Evolutionary conservation across 1,140 invertebrate species (phyloP), one percentile per base, ranked within the genome.

Genomic region (Plutomurus gul): DNA sequence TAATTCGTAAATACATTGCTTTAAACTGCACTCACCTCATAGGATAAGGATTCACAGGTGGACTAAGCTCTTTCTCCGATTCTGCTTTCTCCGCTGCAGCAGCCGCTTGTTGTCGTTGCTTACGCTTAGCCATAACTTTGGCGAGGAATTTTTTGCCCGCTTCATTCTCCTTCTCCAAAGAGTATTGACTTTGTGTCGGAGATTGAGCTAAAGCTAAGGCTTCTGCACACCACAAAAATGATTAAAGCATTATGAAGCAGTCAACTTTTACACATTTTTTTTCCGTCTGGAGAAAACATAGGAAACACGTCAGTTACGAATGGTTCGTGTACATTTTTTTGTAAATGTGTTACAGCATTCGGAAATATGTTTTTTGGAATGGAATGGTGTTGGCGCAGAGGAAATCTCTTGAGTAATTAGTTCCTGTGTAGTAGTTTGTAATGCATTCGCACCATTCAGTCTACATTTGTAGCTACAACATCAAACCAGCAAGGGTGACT

Each of bases 81-180:
- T 25, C 36, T 25, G 36, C 40, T 25, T 39, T 20, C 11, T 16
- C 3, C 39, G 36, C 18, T 20, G 5, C 10, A 6, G 6, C 33
- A 16, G 70, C 36, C 40, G 70, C 22, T 40, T 25, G 37, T 13
- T 39, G 36, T 49, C 72, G 16, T 46, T 49, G 73, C 40, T 75
- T 79, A 40, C 47, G 49, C 56, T 75, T 79, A 49, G 71, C 70
- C 73, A 74, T 74, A 30, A 79, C 71, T 75, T 79, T 79, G 20
- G 51, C 72, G 30, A 79, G 72, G 40, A 79, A 79, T 72, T 79
- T 79, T 39, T 30, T 33, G 11, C 78, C 78, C n/a, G 72, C 78
- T 36, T 79, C 78, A 65, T 75, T 79, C 71, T 79, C 78, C 39
- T 43, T 51, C 22, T 72, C 39, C 10, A 40, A 11, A 16, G 36